Base-by-base conservation (phyloP, 1,140 invertebrate genomes). In the Drosophila sucinea region DNA sequence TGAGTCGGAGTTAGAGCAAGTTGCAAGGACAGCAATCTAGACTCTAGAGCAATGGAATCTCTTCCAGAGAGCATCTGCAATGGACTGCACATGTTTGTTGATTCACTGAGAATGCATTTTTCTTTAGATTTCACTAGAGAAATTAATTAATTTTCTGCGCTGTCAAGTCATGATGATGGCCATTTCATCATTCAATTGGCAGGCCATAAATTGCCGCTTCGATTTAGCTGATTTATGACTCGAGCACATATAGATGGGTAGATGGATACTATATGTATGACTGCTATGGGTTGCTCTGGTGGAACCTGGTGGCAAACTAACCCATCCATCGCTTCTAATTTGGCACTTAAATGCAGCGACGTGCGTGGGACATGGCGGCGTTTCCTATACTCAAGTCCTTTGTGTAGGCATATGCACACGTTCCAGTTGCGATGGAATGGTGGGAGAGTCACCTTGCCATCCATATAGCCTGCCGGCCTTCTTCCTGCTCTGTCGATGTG, bases 261-360 rank as follows among this genome's bases (percentile, higher is more conserved):
- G 38, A 55, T 63, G 4, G 69, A 69, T 79, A 17, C 17, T 17
- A 73, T 73, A 61, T 82, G 79, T 79, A 85, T 69, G 65, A 33
- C 44, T 38, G 61, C 76, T 40, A 3, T 25, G 44, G 7, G 8
- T 17, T 17, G 17, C 17, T 17, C 17, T 17, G 17, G 17, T 10
- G 4, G 35, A 10, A 38, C 4, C 35, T 38, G 35, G 7, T 38
- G 35, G 44, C 44, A 51, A 51, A 51, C 44, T 51, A 51, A 51
- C 44, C 44, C 44, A 51, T 51, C 44, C 44, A 51, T 60, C 56
- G 47, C 70, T 73, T 69, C 76, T 87, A 87, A 86, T 87, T 86
- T 87, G 83, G 83, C 83, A 87, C 83, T 86, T 86, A 86, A 86
- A 86, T 87, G 83, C 83, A 86, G 60, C 69, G 76, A 86, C 83